phyloP scores from a whole-genome alignment of 2,797 vertebrate species.

The Peromyscus attwateri region DNA sequence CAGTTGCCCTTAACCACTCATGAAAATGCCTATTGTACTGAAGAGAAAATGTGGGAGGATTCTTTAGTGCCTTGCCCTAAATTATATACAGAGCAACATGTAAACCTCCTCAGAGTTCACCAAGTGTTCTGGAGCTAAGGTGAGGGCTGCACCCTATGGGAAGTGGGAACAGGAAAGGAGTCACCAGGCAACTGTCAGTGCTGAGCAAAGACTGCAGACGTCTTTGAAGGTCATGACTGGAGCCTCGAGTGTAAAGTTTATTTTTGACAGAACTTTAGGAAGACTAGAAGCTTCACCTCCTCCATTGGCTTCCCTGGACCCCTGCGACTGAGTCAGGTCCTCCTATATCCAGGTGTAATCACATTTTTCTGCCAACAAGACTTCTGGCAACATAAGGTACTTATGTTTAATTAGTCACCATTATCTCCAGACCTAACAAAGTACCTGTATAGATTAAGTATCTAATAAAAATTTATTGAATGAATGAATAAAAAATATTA shows the following conservation, averaged over 20 bases:
- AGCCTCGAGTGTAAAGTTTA: background rate
- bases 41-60: background rate
- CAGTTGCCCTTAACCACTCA: background rate
- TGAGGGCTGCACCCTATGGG: background rate
- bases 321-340: no score
- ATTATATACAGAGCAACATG: background rate
- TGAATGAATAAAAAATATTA: background rate
- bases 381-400: no score
- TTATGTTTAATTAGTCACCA: background rate
- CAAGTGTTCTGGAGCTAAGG: background rate
- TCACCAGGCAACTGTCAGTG: background rate
- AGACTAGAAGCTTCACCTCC: background rate
- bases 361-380: background rate
- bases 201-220: background rate
- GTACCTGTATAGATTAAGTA: background rate
- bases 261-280: background rate
- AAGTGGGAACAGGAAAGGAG: background rate
- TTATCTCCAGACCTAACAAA: background rate
- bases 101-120: background rate
- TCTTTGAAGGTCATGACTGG: background rate
- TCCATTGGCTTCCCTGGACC: background rate
- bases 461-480: background rate
- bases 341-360: fast-evolving
- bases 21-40: background rate
- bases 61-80: background rate